A percentile compares a stretch with the other conserved stretches of the same genome.
These are phyloP conservation scores for Stenopsyche tienmushanensis DNA, from an alignment of 1,140 invertebrate species.

Conservation along the genomic window DNA sequence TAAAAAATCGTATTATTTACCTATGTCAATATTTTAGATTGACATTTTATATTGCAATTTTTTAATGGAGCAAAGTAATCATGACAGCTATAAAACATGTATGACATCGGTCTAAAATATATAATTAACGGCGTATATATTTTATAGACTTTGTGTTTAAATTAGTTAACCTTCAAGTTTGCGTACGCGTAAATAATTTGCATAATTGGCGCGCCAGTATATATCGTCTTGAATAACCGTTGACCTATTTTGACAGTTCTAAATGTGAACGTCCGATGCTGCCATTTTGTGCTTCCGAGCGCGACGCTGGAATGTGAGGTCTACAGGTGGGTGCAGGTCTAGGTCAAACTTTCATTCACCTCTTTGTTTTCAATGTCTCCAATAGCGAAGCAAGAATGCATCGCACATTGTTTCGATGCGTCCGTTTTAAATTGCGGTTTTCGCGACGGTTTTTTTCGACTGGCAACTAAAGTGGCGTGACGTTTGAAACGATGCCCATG, in stretches of 20 bases:
- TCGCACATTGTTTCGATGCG: neutral
- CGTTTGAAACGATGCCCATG: neutral
- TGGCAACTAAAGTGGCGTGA: neutral
- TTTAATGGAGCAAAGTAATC: too few species aligned
- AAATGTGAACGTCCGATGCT: slow-evolving; percentile 6
- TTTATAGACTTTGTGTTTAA: too few species aligned
- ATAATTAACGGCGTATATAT: too few species aligned
- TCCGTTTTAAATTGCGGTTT: neutral
- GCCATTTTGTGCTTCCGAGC: slow-evolving; percentile 12
- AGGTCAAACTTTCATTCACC: slow-evolving; percentile 29
- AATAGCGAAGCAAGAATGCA: too few species aligned
- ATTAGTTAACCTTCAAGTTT: neutral
- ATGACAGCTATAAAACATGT: too few species aligned
- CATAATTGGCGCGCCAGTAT: neutral
- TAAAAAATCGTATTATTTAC: too few species aligned
- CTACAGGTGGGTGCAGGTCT: slow-evolving; percentile 32
- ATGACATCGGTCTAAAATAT: too few species aligned
- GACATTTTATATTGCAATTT: too few species aligned
- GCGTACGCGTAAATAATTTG: neutral
- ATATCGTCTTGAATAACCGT: slow-evolving; percentile 14
- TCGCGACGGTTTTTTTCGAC: neutral
- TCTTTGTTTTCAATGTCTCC: too few species aligned
- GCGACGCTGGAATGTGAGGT: neutral
- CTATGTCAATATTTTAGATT: too few species aligned
- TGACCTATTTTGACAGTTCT: slow-evolving; percentile 30